Evolutionary conservation across 1,140 invertebrate species (phyloP), one percentile per base, ranked within the genome.

Genomic region (Adoxophyes honmai): DNA sequence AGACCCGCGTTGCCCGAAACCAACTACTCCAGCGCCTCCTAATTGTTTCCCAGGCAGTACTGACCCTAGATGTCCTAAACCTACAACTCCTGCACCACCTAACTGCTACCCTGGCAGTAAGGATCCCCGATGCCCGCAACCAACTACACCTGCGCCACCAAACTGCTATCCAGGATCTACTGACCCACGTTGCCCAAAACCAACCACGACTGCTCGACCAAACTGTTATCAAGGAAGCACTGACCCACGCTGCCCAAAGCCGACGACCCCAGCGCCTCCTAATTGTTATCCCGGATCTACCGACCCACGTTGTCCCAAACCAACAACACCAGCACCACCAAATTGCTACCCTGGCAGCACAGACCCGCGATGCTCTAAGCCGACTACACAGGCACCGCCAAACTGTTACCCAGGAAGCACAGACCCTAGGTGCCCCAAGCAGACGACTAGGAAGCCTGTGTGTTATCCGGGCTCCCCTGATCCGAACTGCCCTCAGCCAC

Each of bases 301-400:
- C 0, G 86, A 88, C 71, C 72, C 81, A 18, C 54, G 81, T 28
- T 83, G 84, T 71, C 74, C 75, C 35, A 64, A 59, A 57, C 33
- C 62, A 53, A 51, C 67, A 6, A 54, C 52, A 0, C 35, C 15
- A 15, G 55, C 61, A 58, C 58, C 74, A 62, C 68, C 64, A 11
- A 60, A 62, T 1, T 89, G 87, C 59, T 81, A 74, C 52, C 86
- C 85, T 6, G 88, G 89, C 33, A 75, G 72, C 16, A 65, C 66
- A 7, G 81, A 88, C 76, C 86, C 87, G 42, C 58, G 78, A 59
- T 88, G 84, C 65, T 79, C 83, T n/a, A 62, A 65, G 18, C n/a
- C 52, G 57, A 60, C 55, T 34, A 58, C 62, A 16, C 18, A 38
- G 8, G 37, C 55, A 8, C 38, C 9, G 0, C 55, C 64, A 11